Evolutionary conservation across 2,797 vertebrate genomes (phyloP), one percentile per base, ranked within the genome.

Genomic region (Ctenochaetus hawaiiensis): DNA sequence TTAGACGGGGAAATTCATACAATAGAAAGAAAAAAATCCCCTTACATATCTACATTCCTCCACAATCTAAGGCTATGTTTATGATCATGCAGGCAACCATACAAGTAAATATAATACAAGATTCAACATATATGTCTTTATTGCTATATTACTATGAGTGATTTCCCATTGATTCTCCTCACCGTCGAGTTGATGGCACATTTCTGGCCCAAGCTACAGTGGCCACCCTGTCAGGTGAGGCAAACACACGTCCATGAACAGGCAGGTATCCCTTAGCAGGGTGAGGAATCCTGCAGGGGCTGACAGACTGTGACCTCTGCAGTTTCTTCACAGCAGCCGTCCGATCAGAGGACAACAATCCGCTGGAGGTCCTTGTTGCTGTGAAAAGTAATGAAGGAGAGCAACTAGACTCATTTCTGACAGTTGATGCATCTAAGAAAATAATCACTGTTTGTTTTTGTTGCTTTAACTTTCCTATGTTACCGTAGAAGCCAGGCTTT

Each of bases 241-340:
- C 89, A 60, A 90, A 90, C 30, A 92, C 68, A 2, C 82, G 83
- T 6, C 88, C 71, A 1, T 60, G 66, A 58, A 51, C 54, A n/a
- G 89, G 64, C 63, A 88, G 67, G 75, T 74, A 75, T 52, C 68
- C 81, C 20, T 73, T 84, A 5, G 86, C 72, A 20, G 83, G 66
- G 39, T 84, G 80, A 53, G 88, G 78, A 47, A 89, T 87, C 85
- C 92, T 89, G 77, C 87, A 72, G 63, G 93, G 93, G 72, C 93
- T 94, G 51, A 89, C 82, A 18, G 93, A 93, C 70, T 93, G 92
- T 62, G 90, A 91, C 77, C 93, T 92, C 72, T 89, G 88, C 66
- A 84, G 73, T 11, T 49, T 87, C 66, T 82, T 90, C 45, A 86
- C 44, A 1, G 81, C 83, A 2, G 64, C 8, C 0, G 67, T 23